Conservation (phyloP, 2,113 vertebrate genomes). For the Terrapene triunguis region DNA sequence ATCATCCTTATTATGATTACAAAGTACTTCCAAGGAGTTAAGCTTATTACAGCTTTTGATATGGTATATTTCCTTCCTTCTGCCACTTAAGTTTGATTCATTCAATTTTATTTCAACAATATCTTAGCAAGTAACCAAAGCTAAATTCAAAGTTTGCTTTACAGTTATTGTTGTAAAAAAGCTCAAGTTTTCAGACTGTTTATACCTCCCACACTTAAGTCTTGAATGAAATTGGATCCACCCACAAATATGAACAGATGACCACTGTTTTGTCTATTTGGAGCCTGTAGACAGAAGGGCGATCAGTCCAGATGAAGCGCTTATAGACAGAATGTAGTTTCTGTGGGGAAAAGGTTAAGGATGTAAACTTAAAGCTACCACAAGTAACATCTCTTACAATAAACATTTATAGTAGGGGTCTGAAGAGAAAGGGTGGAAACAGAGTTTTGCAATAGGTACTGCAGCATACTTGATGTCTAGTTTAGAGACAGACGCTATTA, state of each 20-base stretch:
- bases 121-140: conserved; percentile 43
- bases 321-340: conserved; percentile 98
- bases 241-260: background rate
- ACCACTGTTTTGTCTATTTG: conserved; percentile 81
- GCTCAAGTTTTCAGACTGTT: background rate
- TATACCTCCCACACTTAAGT: background rate
- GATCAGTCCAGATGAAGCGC: conserved; percentile 95
- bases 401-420: fast-evolving
- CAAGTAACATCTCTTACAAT: background rate
- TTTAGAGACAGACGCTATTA: background rate
- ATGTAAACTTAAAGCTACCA: background rate
- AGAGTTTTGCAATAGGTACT: background rate
- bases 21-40: background rate
- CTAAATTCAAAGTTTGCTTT: background rate
- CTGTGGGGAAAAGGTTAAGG: conserved; percentile 86
- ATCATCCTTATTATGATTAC: fast-evolving
- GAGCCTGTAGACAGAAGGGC: conserved; percentile 97
- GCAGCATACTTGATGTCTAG: background rate
- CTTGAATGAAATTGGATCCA: background rate
- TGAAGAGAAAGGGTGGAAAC: background rate
- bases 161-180: background rate
- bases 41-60: background rate
- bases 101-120: conserved; percentile 56
- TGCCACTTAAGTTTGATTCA: background rate
- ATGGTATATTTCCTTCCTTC: background rate